Percentiles rank a stretch among this genome's conserved stretches.
Evolutionary conservation across 1,140 invertebrate species (phyloP).

Genomic region (Drosophila micromelanica): DNA sequence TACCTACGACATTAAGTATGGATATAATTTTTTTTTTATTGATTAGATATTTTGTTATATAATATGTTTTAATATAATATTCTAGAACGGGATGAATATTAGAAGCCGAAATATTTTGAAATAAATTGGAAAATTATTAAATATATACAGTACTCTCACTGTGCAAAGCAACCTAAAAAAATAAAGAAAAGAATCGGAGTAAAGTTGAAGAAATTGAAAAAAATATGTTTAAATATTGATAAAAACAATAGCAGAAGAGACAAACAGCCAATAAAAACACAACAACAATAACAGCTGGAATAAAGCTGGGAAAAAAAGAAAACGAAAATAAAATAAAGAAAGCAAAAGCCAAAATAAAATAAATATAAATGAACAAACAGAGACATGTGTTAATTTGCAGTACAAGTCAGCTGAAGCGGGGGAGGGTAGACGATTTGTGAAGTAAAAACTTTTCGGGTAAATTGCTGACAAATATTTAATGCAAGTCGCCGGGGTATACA

Average conservation of each 20-base stretch:
- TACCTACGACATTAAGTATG: no score
- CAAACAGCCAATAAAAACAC: conserved; percentile 21
- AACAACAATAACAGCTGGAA: conserved; percentile 52
- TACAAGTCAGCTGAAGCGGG: neutral
- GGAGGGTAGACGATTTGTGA: neutral
- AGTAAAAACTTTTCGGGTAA: conserved; percentile 47
- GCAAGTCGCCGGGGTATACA: conserved; percentile 43
- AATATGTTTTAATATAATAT: no score
- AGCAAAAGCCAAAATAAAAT: conserved; percentile 19
- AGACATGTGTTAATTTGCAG: conserved; percentile 72
- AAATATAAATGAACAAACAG: conserved; percentile 32
- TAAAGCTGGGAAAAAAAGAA: conserved; percentile 44
- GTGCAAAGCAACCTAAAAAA: neutral
- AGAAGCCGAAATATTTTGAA: no score
- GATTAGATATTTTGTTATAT: no score
- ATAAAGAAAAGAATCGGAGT: neutral
- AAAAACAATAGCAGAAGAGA: conserved; percentile 47
- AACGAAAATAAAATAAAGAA: conserved; percentile 23
- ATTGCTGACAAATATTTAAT: conserved; percentile 76
- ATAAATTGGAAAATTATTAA: no score
- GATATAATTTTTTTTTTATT: no score
- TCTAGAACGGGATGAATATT: no score
- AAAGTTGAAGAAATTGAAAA: conserved; percentile 18
- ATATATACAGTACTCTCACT: no score
- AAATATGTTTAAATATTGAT: conserved; percentile 69